These are phyloP conservation scores for Babyrousa celebensis DNA, from an alignment of 2,797 vertebrate genomes.

Conservation along the genomic window DNA sequence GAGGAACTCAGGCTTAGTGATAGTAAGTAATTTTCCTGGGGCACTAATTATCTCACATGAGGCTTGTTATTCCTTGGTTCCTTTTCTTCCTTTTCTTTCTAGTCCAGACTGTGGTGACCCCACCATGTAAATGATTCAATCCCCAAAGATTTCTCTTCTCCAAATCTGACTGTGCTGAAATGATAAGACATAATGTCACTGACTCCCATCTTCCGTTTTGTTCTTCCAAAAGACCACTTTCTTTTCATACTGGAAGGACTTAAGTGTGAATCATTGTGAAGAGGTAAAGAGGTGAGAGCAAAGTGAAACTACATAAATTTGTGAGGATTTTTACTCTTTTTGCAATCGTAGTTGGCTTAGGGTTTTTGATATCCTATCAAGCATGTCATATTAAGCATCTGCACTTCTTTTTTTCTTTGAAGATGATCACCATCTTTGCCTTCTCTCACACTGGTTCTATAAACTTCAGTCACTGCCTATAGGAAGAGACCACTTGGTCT, in stretches of 20 bases:
- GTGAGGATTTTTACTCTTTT: neutral
- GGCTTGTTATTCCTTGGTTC: neutral
- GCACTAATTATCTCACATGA: neutral
- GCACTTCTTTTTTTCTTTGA: neutral
- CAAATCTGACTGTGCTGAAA: neutral
- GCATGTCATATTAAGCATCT: neutral
- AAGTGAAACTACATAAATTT: slow-evolving; percentile 1
- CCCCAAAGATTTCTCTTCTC: neutral
- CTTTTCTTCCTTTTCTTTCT: neutral
- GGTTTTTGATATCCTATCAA: neutral
- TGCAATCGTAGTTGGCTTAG: neutral
- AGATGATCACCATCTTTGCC: neutral
- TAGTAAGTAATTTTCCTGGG: neutral
- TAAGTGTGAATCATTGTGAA: neutral
- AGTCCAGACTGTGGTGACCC: no score
- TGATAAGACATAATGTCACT: neutral
- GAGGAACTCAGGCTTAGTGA: neutral
- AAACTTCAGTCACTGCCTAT: neutral
- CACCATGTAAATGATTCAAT: neutral
- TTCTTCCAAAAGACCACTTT: neutral
- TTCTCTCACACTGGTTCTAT: neutral
- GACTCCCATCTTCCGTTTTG: neutral
- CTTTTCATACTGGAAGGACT: neutral
- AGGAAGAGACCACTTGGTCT: neutral
- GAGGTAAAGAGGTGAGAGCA: neutral